Conservation (phyloP, 2,113 vertebrate genomes). For the Oceanodroma tethys region DNA sequence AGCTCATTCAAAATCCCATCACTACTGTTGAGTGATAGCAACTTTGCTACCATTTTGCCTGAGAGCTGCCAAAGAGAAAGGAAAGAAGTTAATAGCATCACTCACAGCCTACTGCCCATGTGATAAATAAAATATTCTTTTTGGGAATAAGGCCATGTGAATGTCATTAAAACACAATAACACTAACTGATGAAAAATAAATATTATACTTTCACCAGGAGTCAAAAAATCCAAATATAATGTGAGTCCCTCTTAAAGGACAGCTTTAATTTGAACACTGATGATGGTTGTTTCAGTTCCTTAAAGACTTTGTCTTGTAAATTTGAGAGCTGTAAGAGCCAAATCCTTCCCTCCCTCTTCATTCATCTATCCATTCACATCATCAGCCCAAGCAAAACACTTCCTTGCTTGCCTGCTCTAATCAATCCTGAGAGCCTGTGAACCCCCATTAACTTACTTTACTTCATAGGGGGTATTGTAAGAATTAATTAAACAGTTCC, state of each 20-base stretch:
- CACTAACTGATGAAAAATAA: not conserved
- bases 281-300: not conserved
- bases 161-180: not conserved
- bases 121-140: not conserved
- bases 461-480: slow-evolving; percentile 16
- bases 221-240: not conserved
- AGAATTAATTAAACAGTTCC: slow-evolving; percentile 55
- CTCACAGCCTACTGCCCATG: not conserved
- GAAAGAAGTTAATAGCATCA: not conserved
- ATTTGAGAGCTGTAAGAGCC: not conserved
- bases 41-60: not conserved
- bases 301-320: not conserved
- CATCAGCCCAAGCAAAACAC: not conserved
- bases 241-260: not conserved
- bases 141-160: not conserved
- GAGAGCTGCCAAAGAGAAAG: not conserved
- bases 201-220: not conserved
- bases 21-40: not conserved
- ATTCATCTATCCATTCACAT: not conserved
- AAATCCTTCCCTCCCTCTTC: slow-evolving; percentile 3
- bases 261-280: not conserved
- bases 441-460: slow-evolving; percentile 46
- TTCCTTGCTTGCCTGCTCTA: slow-evolving; percentile 41
- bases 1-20: not conserved
- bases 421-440: slow-evolving; percentile 50